Percentiles rank a stretch among this genome's conserved stretches.
Evolutionary conservation across 2,888 invertebrate species (phyloP).

Genomic region (Apeira syringaria): DNA sequence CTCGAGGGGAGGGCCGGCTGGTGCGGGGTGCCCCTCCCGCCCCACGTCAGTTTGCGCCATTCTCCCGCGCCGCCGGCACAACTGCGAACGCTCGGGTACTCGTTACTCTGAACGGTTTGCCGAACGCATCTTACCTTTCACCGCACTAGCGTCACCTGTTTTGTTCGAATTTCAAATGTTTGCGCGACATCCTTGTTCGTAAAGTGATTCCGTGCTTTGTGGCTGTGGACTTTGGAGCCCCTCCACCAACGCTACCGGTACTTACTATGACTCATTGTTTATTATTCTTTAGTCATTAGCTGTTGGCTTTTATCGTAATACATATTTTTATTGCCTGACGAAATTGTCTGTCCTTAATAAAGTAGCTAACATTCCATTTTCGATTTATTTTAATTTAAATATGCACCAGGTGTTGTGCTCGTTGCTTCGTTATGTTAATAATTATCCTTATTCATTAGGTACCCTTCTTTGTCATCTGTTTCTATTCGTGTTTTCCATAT

Average conservation of each 20-base stretch:
- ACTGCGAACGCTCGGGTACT: slow-evolving; percentile 69
- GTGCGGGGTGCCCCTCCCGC: slow-evolving; percentile 47
- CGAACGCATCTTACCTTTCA: slow-evolving; percentile 78
- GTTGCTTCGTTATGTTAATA: slow-evolving; percentile 13
- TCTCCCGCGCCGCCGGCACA: slow-evolving; percentile 74
- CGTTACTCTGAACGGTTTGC: slow-evolving; percentile 69
- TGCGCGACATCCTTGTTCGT: slow-evolving; percentile 61
- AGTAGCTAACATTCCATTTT: too few relatives aligned
- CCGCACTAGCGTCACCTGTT: slow-evolving; percentile 69
- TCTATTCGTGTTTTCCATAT: background rate
- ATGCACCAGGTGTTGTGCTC: slow-evolving; percentile 19
- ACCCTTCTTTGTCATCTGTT: too few relatives aligned
- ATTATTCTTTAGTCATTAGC: slow-evolving; percentile 53
- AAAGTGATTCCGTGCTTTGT: slow-evolving; percentile 80
- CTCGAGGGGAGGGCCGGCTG: slow-evolving; percentile 33
- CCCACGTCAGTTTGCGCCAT: slow-evolving; percentile 75
- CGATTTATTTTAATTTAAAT: slow-evolving; percentile 12
- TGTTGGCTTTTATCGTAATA: slow-evolving; percentile 48
- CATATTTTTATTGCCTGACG: slow-evolving; percentile 32
- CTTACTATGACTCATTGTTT: slow-evolving; percentile 63
- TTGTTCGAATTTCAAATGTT: slow-evolving; percentile 57
- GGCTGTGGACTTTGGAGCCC: slow-evolving; percentile 59
- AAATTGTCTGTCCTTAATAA: slow-evolving; percentile 19
- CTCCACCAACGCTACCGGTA: slow-evolving; percentile 59
- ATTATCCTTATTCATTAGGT: slow-evolving; percentile 4